Evolutionary conservation across 2,113 vertebrate genomes (phyloP).

Genomic region (Anthoscopus minutus): DNA sequence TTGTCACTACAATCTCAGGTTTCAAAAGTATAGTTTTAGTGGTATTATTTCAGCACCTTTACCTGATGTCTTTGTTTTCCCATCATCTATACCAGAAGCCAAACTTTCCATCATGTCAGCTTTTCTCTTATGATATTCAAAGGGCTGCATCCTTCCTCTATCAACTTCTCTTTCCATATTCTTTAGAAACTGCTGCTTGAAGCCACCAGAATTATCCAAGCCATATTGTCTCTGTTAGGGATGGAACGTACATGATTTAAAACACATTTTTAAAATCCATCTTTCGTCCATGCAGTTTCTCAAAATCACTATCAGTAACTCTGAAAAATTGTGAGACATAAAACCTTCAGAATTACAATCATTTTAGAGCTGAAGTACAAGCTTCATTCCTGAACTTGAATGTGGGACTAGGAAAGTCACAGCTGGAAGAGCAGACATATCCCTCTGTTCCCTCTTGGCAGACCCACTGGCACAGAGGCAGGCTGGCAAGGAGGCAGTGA

Average conservation of each 20-base stretch:
- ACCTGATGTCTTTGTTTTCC: slow-evolving; percentile 86
- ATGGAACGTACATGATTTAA: neutral
- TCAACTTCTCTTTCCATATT: slow-evolving; percentile 86
- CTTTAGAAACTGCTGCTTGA: slow-evolving; percentile 81
- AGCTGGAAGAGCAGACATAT: neutral
- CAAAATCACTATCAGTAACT: neutral
- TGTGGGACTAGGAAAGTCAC: neutral
- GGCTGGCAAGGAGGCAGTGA: neutral
- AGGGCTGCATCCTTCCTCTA: slow-evolving; percentile 79
- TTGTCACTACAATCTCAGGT: neutral
- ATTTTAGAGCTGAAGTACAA: neutral
- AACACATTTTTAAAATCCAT: neutral
- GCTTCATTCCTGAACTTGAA: neutral
- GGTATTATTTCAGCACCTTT: neutral
- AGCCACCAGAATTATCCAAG: slow-evolving; percentile 85
- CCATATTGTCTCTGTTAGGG: slow-evolving; percentile 83
- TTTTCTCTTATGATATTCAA: slow-evolving; percentile 84
- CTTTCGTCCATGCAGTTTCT: neutral
- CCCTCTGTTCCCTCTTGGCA: neutral
- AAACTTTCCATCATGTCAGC: slow-evolving; percentile 87
- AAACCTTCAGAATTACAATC: neutral
- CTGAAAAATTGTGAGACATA: neutral
- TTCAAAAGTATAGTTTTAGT: neutral
- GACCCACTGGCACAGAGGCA: neutral
- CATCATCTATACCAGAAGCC: slow-evolving; percentile 85